A percentile compares a stretch with the other conserved stretches of the same genome.
phyloP scores from a whole-genome alignment of 2,888 invertebrate genomes.

The Dolomedes plantarius region DNA sequence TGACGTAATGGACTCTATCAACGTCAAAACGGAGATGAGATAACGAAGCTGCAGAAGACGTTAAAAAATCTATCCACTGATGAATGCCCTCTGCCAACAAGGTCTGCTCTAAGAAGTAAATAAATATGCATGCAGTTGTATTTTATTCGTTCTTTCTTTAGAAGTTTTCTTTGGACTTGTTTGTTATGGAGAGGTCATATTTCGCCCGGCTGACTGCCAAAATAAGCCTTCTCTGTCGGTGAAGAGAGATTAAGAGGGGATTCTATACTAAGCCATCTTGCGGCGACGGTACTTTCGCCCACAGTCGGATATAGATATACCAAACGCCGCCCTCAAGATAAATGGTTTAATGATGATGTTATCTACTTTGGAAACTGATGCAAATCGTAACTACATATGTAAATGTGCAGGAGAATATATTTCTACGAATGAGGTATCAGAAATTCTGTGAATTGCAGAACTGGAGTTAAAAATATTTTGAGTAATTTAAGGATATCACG shows the following conservation, averaged over 20 bases:
- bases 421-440: no score
- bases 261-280: conserved; percentile 20
- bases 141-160: conserved; percentile 16
- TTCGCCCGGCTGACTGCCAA: conserved; percentile 26
- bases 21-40: conserved; percentile 53
- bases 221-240: conserved; percentile 51
- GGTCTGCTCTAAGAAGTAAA: conserved; percentile 49
- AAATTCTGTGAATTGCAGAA: no score
- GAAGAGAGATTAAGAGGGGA: conserved; percentile 40
- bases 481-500: no score
- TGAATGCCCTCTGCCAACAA: conserved; percentile 54
- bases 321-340: neutral
- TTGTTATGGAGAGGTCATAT: conserved; percentile 63
- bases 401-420: no score
- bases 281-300: neutral
- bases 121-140: conserved; percentile 63
- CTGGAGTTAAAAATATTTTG: no score
- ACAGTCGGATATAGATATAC: conserved; percentile 18
- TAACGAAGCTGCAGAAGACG: conserved; percentile 45
- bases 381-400: no score
- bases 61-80: conserved; percentile 57
- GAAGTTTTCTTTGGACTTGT: conserved; percentile 17
- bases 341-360: neutral
- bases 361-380: neutral
- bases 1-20: conserved; percentile 63